Base-by-base conservation (phyloP, 2,888 invertebrate genomes). In the Ametastegia equiseti region DNA sequence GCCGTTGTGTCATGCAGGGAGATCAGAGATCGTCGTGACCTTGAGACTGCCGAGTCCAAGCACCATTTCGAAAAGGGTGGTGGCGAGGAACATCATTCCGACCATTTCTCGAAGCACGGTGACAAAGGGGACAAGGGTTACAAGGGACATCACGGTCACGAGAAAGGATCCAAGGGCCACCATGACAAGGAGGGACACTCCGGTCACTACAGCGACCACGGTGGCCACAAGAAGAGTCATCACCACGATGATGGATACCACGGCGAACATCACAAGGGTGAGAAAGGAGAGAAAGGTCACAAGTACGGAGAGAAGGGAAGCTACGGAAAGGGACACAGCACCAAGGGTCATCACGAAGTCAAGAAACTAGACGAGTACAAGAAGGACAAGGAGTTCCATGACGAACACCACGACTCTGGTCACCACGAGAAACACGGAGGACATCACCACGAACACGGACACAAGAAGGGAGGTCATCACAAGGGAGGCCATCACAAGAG, bases 341-440 rank as follows among this genome's bases (percentile, higher is more conserved):
- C 97, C 85, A 96, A 97, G 91, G 97, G 97, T 81, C 96, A 96
- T 85, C 97, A 97, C 89, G 96, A 97, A 90, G 94, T 97, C 7
- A 96, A 97, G 92, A 97, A 97, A 89, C 92, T 96, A 83, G 96
- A 97, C 91, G 97, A 97, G 92, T 96, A 94, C 92, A 96, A 97
- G 90, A 97, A 97, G 91, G 96, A 97, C 88, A 97, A 97, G 89
- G 95, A 96, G 88, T 97, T 96, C 94, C 97, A 95, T 91, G 97
- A 97, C 86, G 97, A 97, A 92, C 95, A 96, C 87, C 96, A 97
- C 86, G 96, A 96, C 87, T 95, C 95, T 63, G 97, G 95, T 0
- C 96, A 96, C 86, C 96, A 97, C 90, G 96, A 96, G 89, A 96
- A 97, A 88, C 96, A 97, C 88, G 97, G 96, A 83, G 96, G 94